phyloP scores from a whole-genome alignment of 2,888 invertebrate genomes.

The Galeopsomyia nigrocyanea region DNA sequence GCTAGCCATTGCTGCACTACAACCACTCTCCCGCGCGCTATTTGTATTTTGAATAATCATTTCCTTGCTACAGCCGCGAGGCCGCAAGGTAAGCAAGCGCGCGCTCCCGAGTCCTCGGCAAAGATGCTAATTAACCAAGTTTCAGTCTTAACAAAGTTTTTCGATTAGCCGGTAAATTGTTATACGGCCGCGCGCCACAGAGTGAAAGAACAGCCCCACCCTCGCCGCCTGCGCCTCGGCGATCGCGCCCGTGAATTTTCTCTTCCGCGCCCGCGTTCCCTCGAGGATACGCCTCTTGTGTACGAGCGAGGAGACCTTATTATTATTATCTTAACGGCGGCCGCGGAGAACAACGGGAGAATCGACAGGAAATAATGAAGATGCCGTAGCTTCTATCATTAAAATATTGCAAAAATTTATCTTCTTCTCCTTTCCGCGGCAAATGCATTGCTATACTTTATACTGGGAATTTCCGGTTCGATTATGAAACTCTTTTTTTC shows the following conservation, averaged over 20 bases:
- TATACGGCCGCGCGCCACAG: slow-evolving; percentile 57
- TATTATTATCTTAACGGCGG: slow-evolving; percentile 49
- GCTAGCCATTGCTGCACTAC: not conserved
- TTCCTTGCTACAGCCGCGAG: slow-evolving; percentile 46
- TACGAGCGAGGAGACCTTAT: slow-evolving; percentile 45
- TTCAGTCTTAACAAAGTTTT: slow-evolving; percentile 67
- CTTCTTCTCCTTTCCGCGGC: not conserved
- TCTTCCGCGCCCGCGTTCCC: not conserved
- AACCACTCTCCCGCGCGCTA: slow-evolving; percentile 34
- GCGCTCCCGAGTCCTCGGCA: slow-evolving; percentile 50
- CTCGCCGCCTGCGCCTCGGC: slow-evolving; percentile 2
- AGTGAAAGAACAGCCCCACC: slow-evolving; percentile 4
- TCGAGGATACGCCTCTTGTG: slow-evolving; percentile 28
- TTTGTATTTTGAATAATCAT: slow-evolving; percentile 62
- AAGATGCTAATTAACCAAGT: slow-evolving; percentile 69
- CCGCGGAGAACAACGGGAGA: slow-evolving; percentile 43
- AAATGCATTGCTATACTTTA: not conserved
- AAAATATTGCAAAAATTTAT: slow-evolving; percentile 48
- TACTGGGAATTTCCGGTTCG: not conserved
- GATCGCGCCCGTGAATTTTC: slow-evolving; percentile 6
- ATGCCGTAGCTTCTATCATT: slow-evolving; percentile 59
- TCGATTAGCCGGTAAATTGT: slow-evolving; percentile 67
- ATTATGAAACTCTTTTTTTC: too few relatives aligned
- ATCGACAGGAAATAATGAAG: slow-evolving; percentile 60
- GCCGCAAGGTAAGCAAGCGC: slow-evolving; percentile 59